Evolutionary conservation across 37 sponge, comb jelly and placozoan species (phyloP), one percentile per base, ranked within the genome.

Genomic region (Cladorhizidae sp.): DNA sequence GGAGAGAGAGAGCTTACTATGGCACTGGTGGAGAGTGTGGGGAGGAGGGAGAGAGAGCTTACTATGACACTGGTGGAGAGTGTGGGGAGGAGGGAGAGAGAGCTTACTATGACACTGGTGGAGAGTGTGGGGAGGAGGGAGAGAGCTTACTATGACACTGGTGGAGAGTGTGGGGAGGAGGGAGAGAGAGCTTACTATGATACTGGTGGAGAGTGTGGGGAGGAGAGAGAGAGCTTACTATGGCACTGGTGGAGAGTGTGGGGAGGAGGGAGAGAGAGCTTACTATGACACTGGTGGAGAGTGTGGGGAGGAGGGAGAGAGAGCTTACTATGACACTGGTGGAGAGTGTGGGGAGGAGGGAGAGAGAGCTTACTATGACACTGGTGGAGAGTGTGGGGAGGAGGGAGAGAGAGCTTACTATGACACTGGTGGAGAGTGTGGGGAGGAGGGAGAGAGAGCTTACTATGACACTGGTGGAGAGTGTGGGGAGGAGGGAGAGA

Each of bases 41-140:
- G 83, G 83, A 86, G 91, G 58, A 94, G n/a, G n/a, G n/a, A n/a
- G n/a, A 5, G 49, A 9, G 49, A 26, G 32, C 67, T 14, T 37
- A 88, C 95, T 80, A 88, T 89, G 39, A 71, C 86, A 82, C 91
- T 97, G 23, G 92, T 84, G 28, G 92, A 88, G 20, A 97, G 88
- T 18, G 94, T 80, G 17, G 94, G 83, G 83, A 86, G 91, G 58
- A 94, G n/a, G n/a, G n/a, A n/a, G n/a, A 5, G 49, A 9, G 49
- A 26, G 32, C 67, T 14, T 37, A 88, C 95, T 80, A 88, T 89
- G 39, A 71, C 86, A 82, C 91, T 97, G 23, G 92, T 84, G 28
- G 92, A 88, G 20, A 97, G 88, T 18, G 94, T 80, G 17, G 94
- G 83, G 83, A 86, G 91, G 58, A 94, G n/a, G n/a, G n/a, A 5